Evolutionary conservation across 2,113 vertebrate genomes (phyloP).

Genomic region (Hypanus sabinus): DNA sequence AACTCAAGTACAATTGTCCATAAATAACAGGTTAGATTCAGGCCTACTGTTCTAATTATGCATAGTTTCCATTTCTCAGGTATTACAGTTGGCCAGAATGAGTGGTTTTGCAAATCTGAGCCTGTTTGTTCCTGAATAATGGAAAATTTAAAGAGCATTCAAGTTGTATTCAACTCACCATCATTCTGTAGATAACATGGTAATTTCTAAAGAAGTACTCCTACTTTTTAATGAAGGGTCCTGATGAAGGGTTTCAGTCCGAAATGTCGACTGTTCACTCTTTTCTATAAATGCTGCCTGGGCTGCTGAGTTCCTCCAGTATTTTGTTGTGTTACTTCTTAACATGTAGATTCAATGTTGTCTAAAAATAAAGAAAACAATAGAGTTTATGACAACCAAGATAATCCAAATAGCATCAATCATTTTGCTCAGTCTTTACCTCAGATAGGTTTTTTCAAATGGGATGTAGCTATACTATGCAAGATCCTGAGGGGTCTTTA

Average conservation of each 20-base stretch:
- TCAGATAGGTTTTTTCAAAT: background rate
- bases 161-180: background rate
- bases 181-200: background rate
- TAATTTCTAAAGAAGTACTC: background rate
- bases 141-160: background rate
- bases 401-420: background rate
- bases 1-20: no score
- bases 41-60: no score
- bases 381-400: background rate
- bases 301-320: no score
- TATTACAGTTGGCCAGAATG: background rate
- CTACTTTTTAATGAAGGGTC: background rate
- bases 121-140: background rate
- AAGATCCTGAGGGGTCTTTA: no score
- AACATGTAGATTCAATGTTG: background rate
- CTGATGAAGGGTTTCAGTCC: no score
- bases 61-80: no score
- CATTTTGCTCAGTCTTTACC: background rate
- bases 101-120: background rate
- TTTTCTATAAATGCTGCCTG: no score
- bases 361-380: no score
- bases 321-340: background rate
- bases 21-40: no score
- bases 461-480: background rate
- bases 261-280: no score